phyloP scores from a whole-genome alignment of 1,140 invertebrate species.

The Linepithema humile region DNA sequence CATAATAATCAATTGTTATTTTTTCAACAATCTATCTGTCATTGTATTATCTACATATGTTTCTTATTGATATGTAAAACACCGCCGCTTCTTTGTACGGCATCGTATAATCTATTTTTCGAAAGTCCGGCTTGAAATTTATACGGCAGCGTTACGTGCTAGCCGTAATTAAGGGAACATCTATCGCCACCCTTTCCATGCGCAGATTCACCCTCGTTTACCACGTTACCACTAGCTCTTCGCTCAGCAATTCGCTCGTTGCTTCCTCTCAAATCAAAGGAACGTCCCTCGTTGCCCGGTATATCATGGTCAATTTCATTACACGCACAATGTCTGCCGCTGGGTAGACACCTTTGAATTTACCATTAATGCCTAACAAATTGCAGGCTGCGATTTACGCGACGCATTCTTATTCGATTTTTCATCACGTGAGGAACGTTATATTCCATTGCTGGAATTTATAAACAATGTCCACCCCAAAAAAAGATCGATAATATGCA shows the following conservation, averaged over 20 bases:
- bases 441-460: not conserved
- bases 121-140: constrained; percentile 40
- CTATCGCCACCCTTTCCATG: constrained; percentile 43
- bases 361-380: constrained; percentile 61
- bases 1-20: too few relatives aligned
- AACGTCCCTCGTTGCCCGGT: constrained; percentile 57
- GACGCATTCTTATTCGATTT: constrained; percentile 26
- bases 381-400: constrained; percentile 34
- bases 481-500: not conserved
- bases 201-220: constrained; percentile 69
- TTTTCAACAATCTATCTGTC: too few relatives aligned
- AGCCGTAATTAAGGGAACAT: constrained; percentile 62
- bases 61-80: constrained; percentile 22
- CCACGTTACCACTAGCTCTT: constrained; percentile 63
- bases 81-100: not conserved
- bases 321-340: constrained; percentile 50
- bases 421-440: not conserved
- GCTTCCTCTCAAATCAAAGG: constrained; percentile 68
- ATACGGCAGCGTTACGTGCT: constrained; percentile 19
- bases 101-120: constrained; percentile 43
- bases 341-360: constrained; percentile 68
- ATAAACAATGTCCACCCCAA: not conserved
- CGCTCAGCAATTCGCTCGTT: constrained; percentile 59
- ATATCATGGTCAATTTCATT: constrained; percentile 73
- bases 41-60: too few relatives aligned